Conservation (phyloP, 2,113 vertebrate genomes). For the Psittacula cyanocephala region DNA sequence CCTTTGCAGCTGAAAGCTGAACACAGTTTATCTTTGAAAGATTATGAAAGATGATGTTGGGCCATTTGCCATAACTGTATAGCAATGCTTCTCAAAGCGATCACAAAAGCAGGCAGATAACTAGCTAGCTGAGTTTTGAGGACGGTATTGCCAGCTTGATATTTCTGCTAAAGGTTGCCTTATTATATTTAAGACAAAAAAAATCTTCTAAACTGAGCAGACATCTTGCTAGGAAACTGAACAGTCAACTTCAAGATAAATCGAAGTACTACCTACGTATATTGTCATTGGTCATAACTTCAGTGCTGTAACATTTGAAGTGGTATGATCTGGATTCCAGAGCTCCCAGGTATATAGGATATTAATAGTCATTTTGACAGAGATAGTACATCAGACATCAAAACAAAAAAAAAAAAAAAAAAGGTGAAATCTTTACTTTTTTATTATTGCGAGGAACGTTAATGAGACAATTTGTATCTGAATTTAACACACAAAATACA, state of each 20-base stretch:
- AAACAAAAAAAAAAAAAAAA: rapidly evolving
- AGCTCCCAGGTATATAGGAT: background rate
- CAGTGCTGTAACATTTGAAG: background rate
- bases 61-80: background rate
- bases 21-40: background rate
- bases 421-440: background rate
- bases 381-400: background rate
- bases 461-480: background rate
- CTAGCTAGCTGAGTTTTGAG: background rate
- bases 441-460: background rate
- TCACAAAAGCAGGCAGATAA: background rate
- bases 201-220: background rate
- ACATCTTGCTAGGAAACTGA: background rate
- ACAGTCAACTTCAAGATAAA: background rate
- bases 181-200: background rate
- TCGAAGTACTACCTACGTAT: background rate
- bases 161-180: background rate
- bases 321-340: background rate
- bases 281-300: background rate
- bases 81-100: background rate
- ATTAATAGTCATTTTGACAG: background rate
- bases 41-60: background rate
- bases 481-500: background rate
- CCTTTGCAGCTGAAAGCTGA: background rate
- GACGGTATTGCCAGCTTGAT: background rate